phyloP scores from a whole-genome alignment of 2,113 vertebrate genomes.

The Anthoscopus minutus region DNA sequence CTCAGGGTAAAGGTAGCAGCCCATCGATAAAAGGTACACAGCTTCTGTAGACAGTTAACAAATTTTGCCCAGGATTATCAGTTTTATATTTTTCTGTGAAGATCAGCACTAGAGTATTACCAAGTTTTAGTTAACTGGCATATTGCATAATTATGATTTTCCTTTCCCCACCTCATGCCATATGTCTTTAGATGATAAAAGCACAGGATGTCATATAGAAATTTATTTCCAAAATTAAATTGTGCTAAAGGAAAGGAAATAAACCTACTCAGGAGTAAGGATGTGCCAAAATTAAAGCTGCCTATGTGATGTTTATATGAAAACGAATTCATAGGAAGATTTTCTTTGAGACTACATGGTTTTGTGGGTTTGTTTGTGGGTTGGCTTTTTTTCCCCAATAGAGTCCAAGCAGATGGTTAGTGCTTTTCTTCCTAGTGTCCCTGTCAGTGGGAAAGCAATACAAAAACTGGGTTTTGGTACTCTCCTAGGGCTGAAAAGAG shows the following conservation, averaged over 20 bases:
- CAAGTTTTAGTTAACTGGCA: background rate
- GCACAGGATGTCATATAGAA: background rate
- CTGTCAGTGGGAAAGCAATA: background rate
- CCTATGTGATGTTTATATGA: background rate
- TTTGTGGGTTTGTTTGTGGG: background rate
- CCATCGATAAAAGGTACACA: background rate
- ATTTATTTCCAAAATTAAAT: background rate
- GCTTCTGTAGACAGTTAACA: background rate
- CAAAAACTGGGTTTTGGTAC: background rate
- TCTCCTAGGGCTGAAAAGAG: background rate
- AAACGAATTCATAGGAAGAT: background rate
- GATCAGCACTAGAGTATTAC: background rate
- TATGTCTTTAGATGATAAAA: background rate
- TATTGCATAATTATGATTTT: background rate
- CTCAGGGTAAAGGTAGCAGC: background rate
- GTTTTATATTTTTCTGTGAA: background rate
- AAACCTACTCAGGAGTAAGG: background rate
- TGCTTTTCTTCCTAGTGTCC: background rate
- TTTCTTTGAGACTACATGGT: background rate
- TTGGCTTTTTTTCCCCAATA: accelerated
- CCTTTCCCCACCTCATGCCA: background rate
- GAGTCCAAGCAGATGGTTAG: background rate
- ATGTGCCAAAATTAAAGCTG: background rate
- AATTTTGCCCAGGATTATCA: background rate
- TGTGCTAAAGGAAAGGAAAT: background rate